These are phyloP conservation scores for Triplophysa tibetana DNA, from an alignment of 2,113 vertebrate genomes.

Conservation along the genomic window DNA sequence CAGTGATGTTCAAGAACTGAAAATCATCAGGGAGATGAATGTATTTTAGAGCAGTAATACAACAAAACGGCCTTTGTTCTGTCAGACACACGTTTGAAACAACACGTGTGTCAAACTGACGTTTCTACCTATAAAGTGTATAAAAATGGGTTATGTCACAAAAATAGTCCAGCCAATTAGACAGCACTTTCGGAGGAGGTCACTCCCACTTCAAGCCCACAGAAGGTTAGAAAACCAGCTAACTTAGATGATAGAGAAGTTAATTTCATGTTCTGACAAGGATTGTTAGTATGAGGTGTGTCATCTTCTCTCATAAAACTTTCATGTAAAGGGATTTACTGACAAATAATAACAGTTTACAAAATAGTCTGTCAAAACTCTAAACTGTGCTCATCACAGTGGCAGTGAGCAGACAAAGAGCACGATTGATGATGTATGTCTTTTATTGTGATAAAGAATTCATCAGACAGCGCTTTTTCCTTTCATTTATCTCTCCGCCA, in stretches of 20 bases:
- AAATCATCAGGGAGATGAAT: no score
- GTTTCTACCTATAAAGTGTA: no score
- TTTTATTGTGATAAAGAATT: conserved; percentile 48
- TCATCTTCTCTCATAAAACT: background rate
- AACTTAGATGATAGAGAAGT: background rate
- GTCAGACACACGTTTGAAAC: background rate
- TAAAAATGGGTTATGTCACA: no score
- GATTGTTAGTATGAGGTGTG: background rate
- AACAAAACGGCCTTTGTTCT: no score
- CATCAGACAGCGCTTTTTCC: conserved; percentile 15
- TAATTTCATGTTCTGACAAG: background rate
- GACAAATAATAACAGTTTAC: background rate
- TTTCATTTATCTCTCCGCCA: background rate
- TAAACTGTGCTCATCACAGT: conserved; percentile 4
- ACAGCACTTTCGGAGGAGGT: background rate
- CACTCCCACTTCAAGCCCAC: conserved; percentile 6
- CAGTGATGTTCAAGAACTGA: no score
- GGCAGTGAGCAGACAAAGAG: conserved; percentile 13
- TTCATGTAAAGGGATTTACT: background rate
- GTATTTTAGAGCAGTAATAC: no score
- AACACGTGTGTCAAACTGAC: background rate
- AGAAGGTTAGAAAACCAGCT: conserved; percentile 10
- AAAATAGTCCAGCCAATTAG: conserved; percentile 9
- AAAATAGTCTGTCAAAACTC: background rate
- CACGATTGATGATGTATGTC: conserved; percentile 21